Percentiles rank a stretch among this genome's conserved stretches.
Conservation (phyloP, 2,113 vertebrate genomes). For the Colaptes auratus region DNA sequence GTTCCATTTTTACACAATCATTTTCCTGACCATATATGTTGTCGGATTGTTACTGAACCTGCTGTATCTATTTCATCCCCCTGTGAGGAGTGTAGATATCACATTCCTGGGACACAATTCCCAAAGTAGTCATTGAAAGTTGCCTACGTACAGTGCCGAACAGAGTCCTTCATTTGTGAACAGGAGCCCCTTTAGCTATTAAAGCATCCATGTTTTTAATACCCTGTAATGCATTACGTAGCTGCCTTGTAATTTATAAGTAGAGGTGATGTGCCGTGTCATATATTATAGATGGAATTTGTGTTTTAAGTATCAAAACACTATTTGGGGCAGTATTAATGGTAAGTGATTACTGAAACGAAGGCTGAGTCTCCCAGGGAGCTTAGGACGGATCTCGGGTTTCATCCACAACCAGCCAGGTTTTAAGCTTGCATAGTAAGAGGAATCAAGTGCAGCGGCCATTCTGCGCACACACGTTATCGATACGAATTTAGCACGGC, state of each 20-base stretch:
- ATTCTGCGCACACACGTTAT: not conserved
- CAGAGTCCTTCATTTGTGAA: not conserved
- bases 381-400: slow-evolving; percentile 37
- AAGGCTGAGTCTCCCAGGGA: not conserved
- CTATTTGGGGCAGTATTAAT: slow-evolving; percentile 1
- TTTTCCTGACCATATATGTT: slow-evolving; percentile 21
- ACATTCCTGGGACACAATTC: slow-evolving; percentile 11
- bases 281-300: slow-evolving; percentile 8
- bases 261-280: not conserved
- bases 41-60: not conserved
- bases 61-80: not conserved
- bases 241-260: not conserved
- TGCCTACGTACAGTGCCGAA: not conserved
- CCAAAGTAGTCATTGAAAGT: slow-evolving; percentile 36
- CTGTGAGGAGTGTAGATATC: not conserved
- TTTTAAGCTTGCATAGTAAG: slow-evolving; percentile 8
- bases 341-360: slow-evolving; percentile 15
- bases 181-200: not conserved
- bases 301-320: slow-evolving; percentile 34
- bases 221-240: not conserved
- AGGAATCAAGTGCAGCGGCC: slow-evolving; percentile 34
- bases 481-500: not conserved
- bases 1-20: slow-evolving; percentile 3
- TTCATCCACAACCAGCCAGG: slow-evolving; percentile 15
- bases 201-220: not conserved